phyloP scores from a whole-genome alignment of 2,113 vertebrate genomes.

The Galeopterus variegatus region DNA sequence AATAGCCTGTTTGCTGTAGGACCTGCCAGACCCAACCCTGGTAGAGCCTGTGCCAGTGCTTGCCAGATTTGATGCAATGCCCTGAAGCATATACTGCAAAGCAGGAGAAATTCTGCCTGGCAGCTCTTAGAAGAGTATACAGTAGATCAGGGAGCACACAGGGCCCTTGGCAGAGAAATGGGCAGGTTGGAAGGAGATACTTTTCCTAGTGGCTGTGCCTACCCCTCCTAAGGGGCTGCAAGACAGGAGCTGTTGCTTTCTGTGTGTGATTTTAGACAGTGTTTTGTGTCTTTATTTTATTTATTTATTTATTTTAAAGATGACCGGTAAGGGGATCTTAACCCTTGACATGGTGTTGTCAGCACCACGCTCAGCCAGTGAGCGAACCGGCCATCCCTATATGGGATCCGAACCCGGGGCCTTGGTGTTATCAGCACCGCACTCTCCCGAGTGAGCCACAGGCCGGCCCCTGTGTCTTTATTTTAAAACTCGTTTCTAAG shows the following conservation, averaged over 20 bases:
- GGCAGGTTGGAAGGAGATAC: background rate
- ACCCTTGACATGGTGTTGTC: too few relatives aligned
- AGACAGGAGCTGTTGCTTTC: constrained; percentile 45
- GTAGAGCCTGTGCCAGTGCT: background rate
- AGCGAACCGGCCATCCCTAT: too few relatives aligned
- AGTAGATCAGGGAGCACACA: background rate
- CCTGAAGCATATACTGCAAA: background rate
- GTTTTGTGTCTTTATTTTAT: constrained; percentile 75
- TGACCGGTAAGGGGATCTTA: too few relatives aligned
- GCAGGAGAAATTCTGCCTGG: background rate
- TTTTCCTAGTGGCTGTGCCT: background rate
- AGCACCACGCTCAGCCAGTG: too few relatives aligned
- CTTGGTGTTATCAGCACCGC: too few relatives aligned
- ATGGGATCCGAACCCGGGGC: too few relatives aligned
- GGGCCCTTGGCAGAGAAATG: background rate
- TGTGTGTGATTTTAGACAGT: constrained; percentile 53
- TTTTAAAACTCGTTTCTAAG: constrained; percentile 73
- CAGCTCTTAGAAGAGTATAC: background rate
- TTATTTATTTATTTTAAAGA: too few relatives aligned
- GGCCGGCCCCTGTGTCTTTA: too few relatives aligned
- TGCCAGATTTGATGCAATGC: background rate
- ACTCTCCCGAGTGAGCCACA: too few relatives aligned
- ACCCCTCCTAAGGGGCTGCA: background rate
- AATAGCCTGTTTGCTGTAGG: background rate
- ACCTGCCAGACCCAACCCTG: background rate